Base-by-base conservation (phyloP, 2,113 vertebrate species). In the Pungitius pungitius region DNA sequence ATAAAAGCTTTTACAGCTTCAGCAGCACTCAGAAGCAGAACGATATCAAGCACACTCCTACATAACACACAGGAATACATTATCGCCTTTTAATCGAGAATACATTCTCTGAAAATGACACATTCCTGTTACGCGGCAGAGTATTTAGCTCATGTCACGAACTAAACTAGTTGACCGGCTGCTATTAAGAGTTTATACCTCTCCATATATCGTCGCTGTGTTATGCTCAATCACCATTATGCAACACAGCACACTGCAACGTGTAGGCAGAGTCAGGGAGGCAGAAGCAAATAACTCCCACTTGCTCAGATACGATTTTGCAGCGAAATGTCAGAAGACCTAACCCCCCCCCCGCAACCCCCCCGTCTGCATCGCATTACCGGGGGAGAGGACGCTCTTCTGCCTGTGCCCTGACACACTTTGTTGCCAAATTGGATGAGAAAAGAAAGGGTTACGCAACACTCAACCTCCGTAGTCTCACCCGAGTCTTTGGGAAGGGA, bases 401-500 rank as follows among this genome's bases (percentile, higher is more conserved):
- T 64, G 70, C 54, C 33, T 51, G 6, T 55, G 64, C 72, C 47
- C 65, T 75, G 70, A 83, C 75, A 72, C 73, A 73, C 80, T 82
- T 60, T 69, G 68, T n/a, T 59, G 78, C 75, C 30, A 58, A 69
- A 69, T 3, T 69, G 65, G 40, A 80, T n/a, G 58, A 33, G 70
- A 73, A 71, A 75, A 37, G 69, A 4, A 27, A 27, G 63, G 24
- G 62, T 91, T 91, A 88, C 52, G 85, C 87, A 91, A 92, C 66
- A 58, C 52, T 71, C 77, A 67, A 73, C 88, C 63, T 81, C 86
- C 72, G 70, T 76, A 66, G 78, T 90, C 85, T 89, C 77, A 75
- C 80, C 74, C 80, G 83, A 75, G 51, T 77, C 63, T 82, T 75
- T 76, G 47, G 62, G 30, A 71, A 64, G 64, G 18, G 75, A 57